phyloP scores from a whole-genome alignment of 2,113 vertebrate genomes.

The Halcyon senegalensis region DNA sequence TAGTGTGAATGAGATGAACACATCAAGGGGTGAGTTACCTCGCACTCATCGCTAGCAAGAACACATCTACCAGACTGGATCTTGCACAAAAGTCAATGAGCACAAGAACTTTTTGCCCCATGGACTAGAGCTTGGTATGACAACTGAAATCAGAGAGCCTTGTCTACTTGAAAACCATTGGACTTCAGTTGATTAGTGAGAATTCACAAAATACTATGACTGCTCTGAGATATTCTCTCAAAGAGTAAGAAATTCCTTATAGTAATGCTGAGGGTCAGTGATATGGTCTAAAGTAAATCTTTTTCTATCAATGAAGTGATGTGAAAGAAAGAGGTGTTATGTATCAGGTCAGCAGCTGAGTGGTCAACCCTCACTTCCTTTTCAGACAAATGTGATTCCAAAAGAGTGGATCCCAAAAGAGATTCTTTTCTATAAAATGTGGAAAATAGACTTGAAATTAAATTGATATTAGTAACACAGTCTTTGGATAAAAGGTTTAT shows the following conservation, averaged over 20 bases:
- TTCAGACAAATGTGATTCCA: background rate
- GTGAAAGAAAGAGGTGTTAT: background rate
- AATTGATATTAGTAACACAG: background rate
- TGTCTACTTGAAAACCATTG: background rate
- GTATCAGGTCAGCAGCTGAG: background rate
- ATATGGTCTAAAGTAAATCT: background rate
- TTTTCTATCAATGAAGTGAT: background rate
- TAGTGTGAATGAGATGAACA: background rate
- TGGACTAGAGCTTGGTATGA: background rate
- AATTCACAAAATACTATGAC: background rate
- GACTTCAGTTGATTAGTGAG: background rate
- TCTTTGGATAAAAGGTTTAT: background rate
- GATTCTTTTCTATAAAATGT: background rate
- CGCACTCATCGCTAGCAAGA: background rate
- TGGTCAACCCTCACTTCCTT: background rate
- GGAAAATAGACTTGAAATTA: background rate
- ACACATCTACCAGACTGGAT: background rate
- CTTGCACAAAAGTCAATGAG: background rate
- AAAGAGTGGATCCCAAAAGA: background rate
- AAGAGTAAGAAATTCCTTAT: background rate
- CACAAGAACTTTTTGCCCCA: background rate
- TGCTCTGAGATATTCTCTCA: background rate
- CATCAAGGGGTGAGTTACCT: background rate
- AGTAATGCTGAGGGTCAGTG: background rate
- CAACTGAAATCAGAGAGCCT: background rate